These are phyloP conservation scores for Clupea harengus DNA, from an alignment of 2,113 vertebrate species.

Conservation along the genomic window DNA sequence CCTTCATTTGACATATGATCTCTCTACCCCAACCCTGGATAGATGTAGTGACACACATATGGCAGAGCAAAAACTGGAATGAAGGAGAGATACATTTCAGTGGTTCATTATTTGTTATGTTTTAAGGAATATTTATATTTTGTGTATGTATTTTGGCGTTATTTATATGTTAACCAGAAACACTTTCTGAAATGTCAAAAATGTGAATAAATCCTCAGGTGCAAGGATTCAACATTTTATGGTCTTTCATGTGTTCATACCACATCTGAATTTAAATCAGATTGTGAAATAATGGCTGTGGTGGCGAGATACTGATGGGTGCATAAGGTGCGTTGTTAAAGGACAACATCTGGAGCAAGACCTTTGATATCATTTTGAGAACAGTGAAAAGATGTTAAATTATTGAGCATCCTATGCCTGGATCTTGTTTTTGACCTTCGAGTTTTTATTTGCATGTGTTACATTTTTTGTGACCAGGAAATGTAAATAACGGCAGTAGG, in stretches of 20 bases:
- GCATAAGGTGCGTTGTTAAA: no score
- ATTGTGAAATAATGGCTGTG: no score
- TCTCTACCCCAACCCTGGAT: slow-evolving; percentile 2
- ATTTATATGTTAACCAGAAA: background rate
- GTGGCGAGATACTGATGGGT: no score
- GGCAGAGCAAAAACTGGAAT: slow-evolving; percentile 40
- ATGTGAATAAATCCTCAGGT: slow-evolving; percentile 1
- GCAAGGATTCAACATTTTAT: background rate
- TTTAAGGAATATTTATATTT: background rate
- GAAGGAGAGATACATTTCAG: slow-evolving; percentile 13
- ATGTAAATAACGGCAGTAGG: background rate
- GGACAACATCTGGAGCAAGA: no score
- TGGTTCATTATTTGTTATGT: slow-evolving; percentile 10
- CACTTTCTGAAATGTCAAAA: background rate
- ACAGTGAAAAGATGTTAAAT: no score
- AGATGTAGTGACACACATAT: slow-evolving; percentile 40
- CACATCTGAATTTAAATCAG: no score
- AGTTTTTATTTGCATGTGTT: no score
- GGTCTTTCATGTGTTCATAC: no score
- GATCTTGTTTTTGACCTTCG: no score
- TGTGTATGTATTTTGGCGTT: background rate
- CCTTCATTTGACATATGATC: slow-evolving; percentile 22
- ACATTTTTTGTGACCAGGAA: background rate
- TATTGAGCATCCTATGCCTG: no score
- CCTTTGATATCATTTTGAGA: no score